Percentiles rank a stretch among this genome's conserved stretches.
These are phyloP conservation scores for Pterostichus madidus DNA, from an alignment of 2,888 invertebrate species.

Conservation along the genomic window DNA sequence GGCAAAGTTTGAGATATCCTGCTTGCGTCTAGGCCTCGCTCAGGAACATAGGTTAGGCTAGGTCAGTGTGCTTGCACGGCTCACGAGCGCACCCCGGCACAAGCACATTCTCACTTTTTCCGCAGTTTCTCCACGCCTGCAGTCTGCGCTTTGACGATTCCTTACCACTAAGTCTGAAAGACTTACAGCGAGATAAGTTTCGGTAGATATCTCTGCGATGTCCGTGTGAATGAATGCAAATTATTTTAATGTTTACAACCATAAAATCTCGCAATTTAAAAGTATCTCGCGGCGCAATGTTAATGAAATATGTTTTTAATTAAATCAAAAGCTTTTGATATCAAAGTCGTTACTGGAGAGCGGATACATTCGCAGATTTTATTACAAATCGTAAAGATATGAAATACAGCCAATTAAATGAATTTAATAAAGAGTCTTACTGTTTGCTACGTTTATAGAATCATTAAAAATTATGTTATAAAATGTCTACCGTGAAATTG, in stretches of 20 bases:
- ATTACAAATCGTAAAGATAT: slow-evolving; percentile 59
- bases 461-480: slow-evolving; percentile 58
- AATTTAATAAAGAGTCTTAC: slow-evolving; percentile 53
- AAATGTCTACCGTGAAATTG: slow-evolving; percentile 42
- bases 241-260: slow-evolving; percentile 18
- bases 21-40: background rate
- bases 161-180: background rate
- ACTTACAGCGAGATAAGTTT: slow-evolving; percentile 10
- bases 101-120: no score
- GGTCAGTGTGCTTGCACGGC: background rate
- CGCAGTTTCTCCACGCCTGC: no score
- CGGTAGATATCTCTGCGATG: slow-evolving; percentile 8
- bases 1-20: background rate
- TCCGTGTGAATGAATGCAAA: slow-evolving; percentile 1
- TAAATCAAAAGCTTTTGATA: slow-evolving; percentile 59
- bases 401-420: slow-evolving; percentile 62
- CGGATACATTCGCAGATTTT: slow-evolving; percentile 53
- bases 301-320: slow-evolving; percentile 61
- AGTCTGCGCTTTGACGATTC: no score
- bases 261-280: slow-evolving; percentile 47
- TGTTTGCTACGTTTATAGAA: slow-evolving; percentile 53
- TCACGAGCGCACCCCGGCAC: no score
- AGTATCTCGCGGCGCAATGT: slow-evolving; percentile 44
- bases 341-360: slow-evolving; percentile 12
- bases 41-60: background rate